Base-by-base conservation (phyloP, 2,797 vertebrate species). In the Ispidina lecontei region DNA sequence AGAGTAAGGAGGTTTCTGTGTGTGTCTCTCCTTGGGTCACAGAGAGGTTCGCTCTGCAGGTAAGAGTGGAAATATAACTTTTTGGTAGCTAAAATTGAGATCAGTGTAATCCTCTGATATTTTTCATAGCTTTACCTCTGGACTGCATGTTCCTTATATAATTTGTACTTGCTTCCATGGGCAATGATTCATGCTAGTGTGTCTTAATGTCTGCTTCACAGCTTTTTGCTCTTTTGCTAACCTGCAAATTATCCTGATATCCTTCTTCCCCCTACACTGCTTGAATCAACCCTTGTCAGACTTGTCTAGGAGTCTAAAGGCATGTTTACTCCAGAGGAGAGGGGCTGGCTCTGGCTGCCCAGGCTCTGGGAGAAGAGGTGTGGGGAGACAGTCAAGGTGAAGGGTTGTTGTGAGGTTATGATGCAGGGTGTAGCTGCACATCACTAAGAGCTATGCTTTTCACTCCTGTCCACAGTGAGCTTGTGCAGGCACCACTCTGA, bases 391-490 rank as follows among this genome's bases (percentile, higher is more conserved):
- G 44, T 9, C 29, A 14, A 10, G n/a, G n/a, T 14, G 39, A 67
- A 67, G 29, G 5, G 6, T 54, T 12, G n/a, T 12, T 0, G 1
- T 52, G 21, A 0, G 5, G 25, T 15, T 0, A 1, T 28, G 31
- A 14, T 82, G 25, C 2, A 0, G 25, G 41, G 5, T 52, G 26
- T 37, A 82, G 60, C 22, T 41, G 37, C 71, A 37, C 37, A 76
- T 29, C 33, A 54, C 20, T 12, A n/a, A 65, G 47, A 46, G 28
- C 54, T 64, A 21, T 58, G 37, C 28, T 56, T 15, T 47, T 19
- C 1, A 0, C 29, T 73, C 19, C 46, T 1, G 0, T 7, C 46
- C 17, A 44, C n/a, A 71, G 14, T 0, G 0, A 0, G 1, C 4
- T 1, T 33, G 22, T 47, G 17, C 41, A 49, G 76, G 29, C 18